Evolutionary conservation across 2,888 invertebrate genomes (phyloP).

Genomic region (Eristalinus sepulchralis): DNA sequence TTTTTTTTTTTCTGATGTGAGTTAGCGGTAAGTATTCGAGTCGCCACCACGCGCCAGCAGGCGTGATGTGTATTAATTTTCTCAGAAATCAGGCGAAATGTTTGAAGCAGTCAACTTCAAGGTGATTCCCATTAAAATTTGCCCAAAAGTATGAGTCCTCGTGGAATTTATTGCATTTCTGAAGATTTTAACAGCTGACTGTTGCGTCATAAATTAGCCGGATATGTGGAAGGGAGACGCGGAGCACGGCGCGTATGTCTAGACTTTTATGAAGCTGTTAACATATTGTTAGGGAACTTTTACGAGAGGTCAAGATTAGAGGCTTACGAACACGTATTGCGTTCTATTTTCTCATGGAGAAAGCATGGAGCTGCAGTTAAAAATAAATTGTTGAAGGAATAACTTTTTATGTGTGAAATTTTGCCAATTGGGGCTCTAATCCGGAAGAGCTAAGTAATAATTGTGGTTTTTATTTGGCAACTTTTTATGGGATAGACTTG

Average conservation of each 20-base stretch:
- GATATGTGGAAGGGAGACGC: not conserved
- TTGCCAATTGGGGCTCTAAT: no score
- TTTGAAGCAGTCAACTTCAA: conserved; percentile 13
- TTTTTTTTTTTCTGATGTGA: not conserved
- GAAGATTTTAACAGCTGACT: not conserved
- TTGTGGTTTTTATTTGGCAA: no score
- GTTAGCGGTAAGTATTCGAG: not conserved
- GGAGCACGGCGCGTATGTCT: not conserved
- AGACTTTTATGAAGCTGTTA: not conserved
- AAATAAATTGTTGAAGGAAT: not conserved
- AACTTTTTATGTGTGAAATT: no score
- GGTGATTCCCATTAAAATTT: conserved; percentile 34
- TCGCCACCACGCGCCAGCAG: no score
- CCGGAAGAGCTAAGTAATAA: no score
- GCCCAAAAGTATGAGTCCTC: not conserved
- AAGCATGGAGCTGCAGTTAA: not conserved
- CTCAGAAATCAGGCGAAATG: conserved; percentile 2
- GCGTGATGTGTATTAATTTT: conserved; percentile 1
- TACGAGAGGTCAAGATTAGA: not conserved
- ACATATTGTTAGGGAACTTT: not conserved
- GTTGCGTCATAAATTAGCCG: not conserved
- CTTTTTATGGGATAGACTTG: no score
- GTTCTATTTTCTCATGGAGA: not conserved
- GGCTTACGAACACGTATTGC: not conserved
- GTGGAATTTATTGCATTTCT: conserved; percentile 16